These are phyloP conservation scores for Ctenopoma kingsleyae DNA, from an alignment of 2,797 vertebrate genomes.

Conservation along the genomic window DNA sequence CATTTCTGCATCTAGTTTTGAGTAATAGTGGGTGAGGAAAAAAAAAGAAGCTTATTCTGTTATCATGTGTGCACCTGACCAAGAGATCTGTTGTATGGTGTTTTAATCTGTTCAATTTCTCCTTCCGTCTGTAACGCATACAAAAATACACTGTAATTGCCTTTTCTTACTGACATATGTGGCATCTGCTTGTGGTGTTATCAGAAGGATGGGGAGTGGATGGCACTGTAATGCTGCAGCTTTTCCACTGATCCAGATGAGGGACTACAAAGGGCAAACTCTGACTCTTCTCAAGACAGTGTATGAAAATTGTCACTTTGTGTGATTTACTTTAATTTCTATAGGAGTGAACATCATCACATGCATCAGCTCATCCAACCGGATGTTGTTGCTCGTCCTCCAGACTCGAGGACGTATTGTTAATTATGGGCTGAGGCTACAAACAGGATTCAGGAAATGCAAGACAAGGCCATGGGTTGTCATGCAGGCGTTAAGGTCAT, in stretches of 20 bases:
- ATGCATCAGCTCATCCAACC: background rate
- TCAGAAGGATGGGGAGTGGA: background rate
- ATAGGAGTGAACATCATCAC: background rate
- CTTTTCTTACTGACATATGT: slow-evolving; percentile 15
- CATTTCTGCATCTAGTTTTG: background rate
- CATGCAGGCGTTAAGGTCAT: background rate
- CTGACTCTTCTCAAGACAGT: slow-evolving; percentile 17
- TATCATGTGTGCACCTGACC: background rate
- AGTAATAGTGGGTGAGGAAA: background rate
- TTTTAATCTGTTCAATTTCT: background rate
- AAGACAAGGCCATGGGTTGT: too few species aligned
- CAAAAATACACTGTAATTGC: background rate
- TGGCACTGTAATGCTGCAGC: slow-evolving; percentile 13
- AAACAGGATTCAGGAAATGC: slow-evolving; percentile 4
- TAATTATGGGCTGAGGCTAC: slow-evolving; percentile 24
- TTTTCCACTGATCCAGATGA: slow-evolving; percentile 27
- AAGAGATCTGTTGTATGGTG: background rate
- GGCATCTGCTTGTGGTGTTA: slow-evolving; percentile 27
- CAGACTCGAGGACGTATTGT: slow-evolving; percentile 12
- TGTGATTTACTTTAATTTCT: background rate
- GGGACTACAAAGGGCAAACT: slow-evolving; percentile 17
- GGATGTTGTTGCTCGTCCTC: slow-evolving; percentile 16
- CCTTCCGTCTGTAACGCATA: background rate
- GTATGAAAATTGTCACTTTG: background rate
- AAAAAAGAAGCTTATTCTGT: background rate